These are phyloP conservation scores for Morone saxatilis DNA, from an alignment of 2,113 vertebrate genomes.

Conservation along the genomic window DNA sequence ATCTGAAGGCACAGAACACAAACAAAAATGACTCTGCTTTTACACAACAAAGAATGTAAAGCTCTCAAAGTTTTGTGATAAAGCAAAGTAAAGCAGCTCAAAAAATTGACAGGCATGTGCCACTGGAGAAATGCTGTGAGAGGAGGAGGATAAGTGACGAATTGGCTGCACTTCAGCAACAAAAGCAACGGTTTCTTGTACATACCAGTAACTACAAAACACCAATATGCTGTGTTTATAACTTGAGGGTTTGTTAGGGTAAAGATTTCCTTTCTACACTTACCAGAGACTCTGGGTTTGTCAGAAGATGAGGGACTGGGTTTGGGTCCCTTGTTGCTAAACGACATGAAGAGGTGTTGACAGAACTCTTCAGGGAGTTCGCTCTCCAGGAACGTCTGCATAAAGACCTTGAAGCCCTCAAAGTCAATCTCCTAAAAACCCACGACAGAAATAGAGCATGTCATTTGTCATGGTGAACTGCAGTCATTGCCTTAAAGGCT, in stretches of 20 bases:
- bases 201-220: neutral
- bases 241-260: conserved; percentile 9
- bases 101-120: neutral
- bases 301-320: conserved; percentile 88
- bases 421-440: conserved; percentile 91
- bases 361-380: conserved; percentile 92
- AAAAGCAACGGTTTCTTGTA: neutral
- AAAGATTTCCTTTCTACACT: conserved; percentile 38
- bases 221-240: conserved; percentile 12
- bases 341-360: conserved; percentile 94
- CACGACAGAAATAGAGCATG: neutral
- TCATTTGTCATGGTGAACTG: neutral
- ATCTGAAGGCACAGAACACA: conserved; percentile 19
- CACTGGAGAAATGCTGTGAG: neutral
- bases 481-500: neutral
- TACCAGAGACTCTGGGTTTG: conserved; percentile 82
- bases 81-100: neutral
- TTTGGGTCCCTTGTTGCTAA: conserved; percentile 90
- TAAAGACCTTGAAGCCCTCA: conserved; percentile 95
- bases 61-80: neutral
- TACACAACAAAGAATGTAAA: neutral
- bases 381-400: conserved; percentile 96
- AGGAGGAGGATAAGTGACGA: neutral
- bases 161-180: neutral
- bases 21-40: neutral